Conservation (phyloP, 2,888 invertebrate genomes). For the Operophtera brumata region DNA sequence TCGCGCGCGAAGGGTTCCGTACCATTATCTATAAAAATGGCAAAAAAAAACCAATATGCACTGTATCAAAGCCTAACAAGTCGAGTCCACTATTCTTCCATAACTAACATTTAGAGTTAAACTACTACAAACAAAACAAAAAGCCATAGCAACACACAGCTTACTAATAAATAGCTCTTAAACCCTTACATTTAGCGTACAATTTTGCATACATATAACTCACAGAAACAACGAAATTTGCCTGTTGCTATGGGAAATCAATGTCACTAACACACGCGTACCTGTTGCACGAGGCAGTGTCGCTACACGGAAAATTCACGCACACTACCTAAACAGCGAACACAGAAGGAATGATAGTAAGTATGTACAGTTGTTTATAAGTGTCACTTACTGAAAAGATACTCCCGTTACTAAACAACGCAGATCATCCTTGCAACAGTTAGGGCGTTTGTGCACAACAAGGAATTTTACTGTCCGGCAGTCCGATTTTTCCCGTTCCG, state of each 20-base stretch:
- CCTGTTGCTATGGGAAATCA: conserved; percentile 74
- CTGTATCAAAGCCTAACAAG: too few species aligned
- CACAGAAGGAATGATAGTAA: background rate
- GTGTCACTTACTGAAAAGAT: too few species aligned
- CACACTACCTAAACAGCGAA: conserved; percentile 31
- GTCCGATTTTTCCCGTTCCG: too few species aligned
- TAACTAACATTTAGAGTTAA: background rate
- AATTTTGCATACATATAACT: conserved; percentile 1
- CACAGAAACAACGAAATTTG: conserved; percentile 38
- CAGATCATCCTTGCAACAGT: too few species aligned
- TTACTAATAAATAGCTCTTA: conserved; percentile 21
- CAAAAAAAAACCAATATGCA: too few species aligned
- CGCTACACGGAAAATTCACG: conserved; percentile 30
- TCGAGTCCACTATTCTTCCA: too few species aligned
- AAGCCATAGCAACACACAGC: conserved; percentile 1
- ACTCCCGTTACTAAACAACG: too few species aligned
- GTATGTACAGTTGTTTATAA: too few species aligned
- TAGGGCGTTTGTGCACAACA: too few species aligned
- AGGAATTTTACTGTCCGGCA: too few species aligned
- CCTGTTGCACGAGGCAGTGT: conserved; percentile 58
- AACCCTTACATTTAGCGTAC: conserved; percentile 13
- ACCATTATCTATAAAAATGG: too few species aligned
- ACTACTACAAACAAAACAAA: background rate
- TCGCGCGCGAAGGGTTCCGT: too few species aligned
- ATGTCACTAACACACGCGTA: conserved; percentile 60